These are phyloP conservation scores for Papilio aristodemus DNA, from an alignment of 1,140 invertebrate species.

Conservation along the genomic window DNA sequence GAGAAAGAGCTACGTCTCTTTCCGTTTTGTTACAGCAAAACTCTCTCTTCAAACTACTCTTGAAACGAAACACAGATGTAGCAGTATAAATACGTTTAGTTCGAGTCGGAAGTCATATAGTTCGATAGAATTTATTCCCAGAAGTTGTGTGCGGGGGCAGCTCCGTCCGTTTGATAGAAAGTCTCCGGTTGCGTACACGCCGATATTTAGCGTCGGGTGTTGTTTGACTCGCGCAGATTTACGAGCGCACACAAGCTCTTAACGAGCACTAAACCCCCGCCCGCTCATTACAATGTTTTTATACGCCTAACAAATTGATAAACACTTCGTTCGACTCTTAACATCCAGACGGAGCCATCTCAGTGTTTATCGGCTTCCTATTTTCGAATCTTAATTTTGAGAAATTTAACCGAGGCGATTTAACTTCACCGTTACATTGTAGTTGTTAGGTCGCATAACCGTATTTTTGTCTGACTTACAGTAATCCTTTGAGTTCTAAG, in stretches of 20 bases:
- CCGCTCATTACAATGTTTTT: constrained; percentile 8
- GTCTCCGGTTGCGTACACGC: constrained; percentile 4
- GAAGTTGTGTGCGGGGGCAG: neutral
- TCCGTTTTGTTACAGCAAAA: too few species aligned
- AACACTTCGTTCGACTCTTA: constrained; percentile 9
- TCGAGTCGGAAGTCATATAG: constrained; percentile 6
- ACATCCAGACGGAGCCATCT: constrained; percentile 10
- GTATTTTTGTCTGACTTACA: too few species aligned
- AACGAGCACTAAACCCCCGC: neutral
- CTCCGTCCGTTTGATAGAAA: neutral
- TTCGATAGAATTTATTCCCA: neutral
- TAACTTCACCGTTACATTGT: too few species aligned
- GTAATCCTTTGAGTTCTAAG: too few species aligned
- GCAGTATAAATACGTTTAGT: neutral
- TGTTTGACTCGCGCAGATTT: constrained; percentile 7
- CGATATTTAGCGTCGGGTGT: neutral
- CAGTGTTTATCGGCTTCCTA: constrained; percentile 1
- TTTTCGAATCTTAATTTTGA: constrained; percentile 3
- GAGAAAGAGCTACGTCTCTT: too few species aligned
- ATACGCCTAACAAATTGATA: neutral
- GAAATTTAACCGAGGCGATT: neutral
- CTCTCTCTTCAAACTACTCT: too few species aligned
- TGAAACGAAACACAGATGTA: constrained; percentile 6
- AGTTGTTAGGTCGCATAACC: too few species aligned
- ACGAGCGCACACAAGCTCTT: constrained; percentile 1